Evolutionary conservation across 2,113 vertebrate genomes (phyloP), one percentile per base, ranked within the genome.

Genomic region (Phylloscopus trochilus): DNA sequence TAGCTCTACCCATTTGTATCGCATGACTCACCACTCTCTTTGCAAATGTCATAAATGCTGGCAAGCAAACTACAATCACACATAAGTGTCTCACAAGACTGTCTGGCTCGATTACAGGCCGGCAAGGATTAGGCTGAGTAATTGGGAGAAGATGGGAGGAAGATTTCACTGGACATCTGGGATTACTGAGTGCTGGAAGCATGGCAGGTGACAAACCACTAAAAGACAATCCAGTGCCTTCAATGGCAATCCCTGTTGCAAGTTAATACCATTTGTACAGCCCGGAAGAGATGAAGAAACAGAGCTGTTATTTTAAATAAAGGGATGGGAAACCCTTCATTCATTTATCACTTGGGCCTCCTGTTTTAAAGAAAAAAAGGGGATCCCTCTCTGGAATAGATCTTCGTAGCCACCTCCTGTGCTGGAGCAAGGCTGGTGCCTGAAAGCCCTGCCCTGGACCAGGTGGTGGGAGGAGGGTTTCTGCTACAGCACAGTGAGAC

Each of bases 1-100:
- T 2, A 13, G 90, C 90, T 68, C 83, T 37, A 89, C 64, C 68
- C 90, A 90, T 95, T 94, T 94, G 93, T 95, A 94, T 94, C 2
- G 68, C 63, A 90, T 96, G 95, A 97, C 85, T 97, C 96, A 96
- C 85, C 53, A 24, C 85, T 87, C 76, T 53, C 87, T 84, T 92
- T 89, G 68, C 79, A 93, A 95, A 96, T 95, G 96, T 75, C 95
- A 95, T 75, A 92, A 93, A 86, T 37, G 56, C 93, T 94, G 90
- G 85, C 94, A 92, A 92, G 94, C 22, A 27, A 83, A 44, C 94
- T 37, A 31, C 83, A 83, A 69, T 92, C 83, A 93, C 85, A 78
- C 49, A 90, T 95, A 41, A 81, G 52, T 53, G 88, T 41, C 93
- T 95, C 92, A 78, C 75, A 94, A 89, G 82, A 80, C 93, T 92